Conservation (phyloP, 37 sponge, comb jelly and placozoan genomes). For the Sycon ciliatum region DNA sequence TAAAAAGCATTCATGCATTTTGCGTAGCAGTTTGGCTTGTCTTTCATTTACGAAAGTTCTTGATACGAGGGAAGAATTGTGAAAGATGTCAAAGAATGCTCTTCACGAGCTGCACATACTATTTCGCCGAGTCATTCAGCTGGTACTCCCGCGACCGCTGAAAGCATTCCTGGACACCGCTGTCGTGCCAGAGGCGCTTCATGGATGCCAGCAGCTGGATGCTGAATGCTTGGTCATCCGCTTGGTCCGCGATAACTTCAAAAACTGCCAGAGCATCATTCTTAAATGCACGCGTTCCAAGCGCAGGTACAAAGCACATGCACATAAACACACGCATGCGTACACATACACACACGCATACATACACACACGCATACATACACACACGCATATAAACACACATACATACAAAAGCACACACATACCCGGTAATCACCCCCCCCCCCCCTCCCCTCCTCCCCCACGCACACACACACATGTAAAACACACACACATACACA, state of each 20-base stretch:
- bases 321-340: too few relatives aligned
- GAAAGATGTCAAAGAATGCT: not conserved
- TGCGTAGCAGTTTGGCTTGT: not conserved
- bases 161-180: slow-evolving; percentile 84
- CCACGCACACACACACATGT: too few relatives aligned
- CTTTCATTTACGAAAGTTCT: not conserved
- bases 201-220: slow-evolving; percentile 58
- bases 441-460: too few relatives aligned
- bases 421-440: slow-evolving; percentile 1
- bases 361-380: too few relatives aligned
- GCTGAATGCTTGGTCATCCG: slow-evolving; percentile 77
- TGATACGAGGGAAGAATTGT: not conserved
- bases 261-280: slow-evolving; percentile 73
- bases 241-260: slow-evolving; percentile 48
- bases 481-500: too few relatives aligned
- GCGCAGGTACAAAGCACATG: too few relatives aligned
- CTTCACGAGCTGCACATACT: slow-evolving; percentile 40
- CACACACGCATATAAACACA: not conserved
- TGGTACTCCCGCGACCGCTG: slow-evolving; percentile 78
- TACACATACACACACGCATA: too few relatives aligned
- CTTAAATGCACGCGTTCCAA: too few relatives aligned
- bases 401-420: not conserved
- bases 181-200: slow-evolving; percentile 78
- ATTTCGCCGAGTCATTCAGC: slow-evolving; percentile 91
- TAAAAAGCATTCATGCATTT: not conserved